phyloP scores from a whole-genome alignment of 2,888 invertebrate species.

The Rhingia campestris region DNA sequence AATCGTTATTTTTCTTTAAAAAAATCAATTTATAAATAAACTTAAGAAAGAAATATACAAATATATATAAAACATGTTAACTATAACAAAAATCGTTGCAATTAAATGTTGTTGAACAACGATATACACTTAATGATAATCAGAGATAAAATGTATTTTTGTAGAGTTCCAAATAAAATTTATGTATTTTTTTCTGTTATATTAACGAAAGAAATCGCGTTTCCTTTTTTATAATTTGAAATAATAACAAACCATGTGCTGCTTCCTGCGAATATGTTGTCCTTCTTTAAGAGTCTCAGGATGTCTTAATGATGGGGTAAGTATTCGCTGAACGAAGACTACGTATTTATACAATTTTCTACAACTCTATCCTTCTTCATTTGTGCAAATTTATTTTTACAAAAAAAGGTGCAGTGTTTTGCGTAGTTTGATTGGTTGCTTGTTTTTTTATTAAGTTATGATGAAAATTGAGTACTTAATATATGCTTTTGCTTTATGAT shows the following conservation, averaged over 20 bases:
- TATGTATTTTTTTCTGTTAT: conserved; percentile 61
- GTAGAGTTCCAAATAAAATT: conserved; percentile 67
- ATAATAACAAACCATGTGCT: conserved; percentile 14
- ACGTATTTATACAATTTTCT: conserved; percentile 20
- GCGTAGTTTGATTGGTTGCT: conserved; percentile 60
- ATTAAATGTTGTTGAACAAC: conserved; percentile 70
- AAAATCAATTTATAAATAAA: conserved; percentile 58
- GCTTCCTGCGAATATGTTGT: conserved; percentile 63
- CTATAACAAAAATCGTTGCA: conserved; percentile 46
- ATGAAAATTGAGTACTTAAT: conserved; percentile 12
- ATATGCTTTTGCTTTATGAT: conserved; percentile 16
- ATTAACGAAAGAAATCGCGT: conserved; percentile 63
- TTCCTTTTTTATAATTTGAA: conserved; percentile 36
- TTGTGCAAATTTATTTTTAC: conserved; percentile 78
- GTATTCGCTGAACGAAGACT: conserved; percentile 62
- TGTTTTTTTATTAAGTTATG: conserved; percentile 34
- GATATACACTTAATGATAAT: conserved; percentile 57
- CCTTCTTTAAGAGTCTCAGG: conserved; percentile 69
- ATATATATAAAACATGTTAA: conserved; percentile 45
- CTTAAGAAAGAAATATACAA: conserved; percentile 36
- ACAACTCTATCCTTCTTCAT: conserved; percentile 87
- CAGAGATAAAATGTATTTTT: conserved; percentile 67
- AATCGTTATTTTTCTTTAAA: conserved; percentile 51
- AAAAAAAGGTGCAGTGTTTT: conserved; percentile 52
- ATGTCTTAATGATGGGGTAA: conserved; percentile 71